Evolutionary conservation across 2,797 vertebrate species (phyloP).

Genomic region (Periophthalmus magnuspinnatus): DNA sequence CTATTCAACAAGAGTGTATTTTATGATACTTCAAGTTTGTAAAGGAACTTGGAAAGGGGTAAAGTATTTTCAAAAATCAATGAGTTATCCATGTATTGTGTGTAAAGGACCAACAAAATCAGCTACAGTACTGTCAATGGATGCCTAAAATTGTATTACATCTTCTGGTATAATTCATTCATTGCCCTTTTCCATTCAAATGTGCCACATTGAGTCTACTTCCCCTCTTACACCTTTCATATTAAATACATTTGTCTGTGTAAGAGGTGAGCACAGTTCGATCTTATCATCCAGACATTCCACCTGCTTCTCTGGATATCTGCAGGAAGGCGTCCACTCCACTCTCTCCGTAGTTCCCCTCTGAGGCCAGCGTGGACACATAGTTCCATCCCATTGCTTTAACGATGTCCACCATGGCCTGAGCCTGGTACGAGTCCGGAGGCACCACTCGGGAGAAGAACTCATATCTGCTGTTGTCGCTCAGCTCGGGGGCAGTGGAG

Average conservation of each 20-base stretch:
- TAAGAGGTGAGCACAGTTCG: not conserved
- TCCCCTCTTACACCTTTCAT: conserved; percentile 18
- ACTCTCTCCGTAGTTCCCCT: conserved; percentile 93
- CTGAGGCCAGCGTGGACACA: conserved; percentile 88
- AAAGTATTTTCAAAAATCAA: not conserved
- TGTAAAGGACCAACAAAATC: not conserved
- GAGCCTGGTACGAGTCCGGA: conserved; percentile 91
- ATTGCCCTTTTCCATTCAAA: not conserved
- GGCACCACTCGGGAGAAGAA: conserved; percentile 94
- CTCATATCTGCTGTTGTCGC: conserved; percentile 89
- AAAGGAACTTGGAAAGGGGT: not conserved
- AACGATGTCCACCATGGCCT: conserved; percentile 93
- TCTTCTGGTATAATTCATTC: not conserved
- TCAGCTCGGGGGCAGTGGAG: conserved; percentile 91
- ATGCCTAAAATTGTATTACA: not conserved
- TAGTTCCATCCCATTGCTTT: conserved; percentile 94
- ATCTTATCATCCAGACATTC: conserved; percentile 10
- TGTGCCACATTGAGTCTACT: conserved; percentile 13
- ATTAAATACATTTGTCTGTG: not conserved
- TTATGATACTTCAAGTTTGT: not conserved
- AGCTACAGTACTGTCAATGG: not conserved
- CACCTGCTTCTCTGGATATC: conserved; percentile 90
- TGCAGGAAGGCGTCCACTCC: conserved; percentile 91
- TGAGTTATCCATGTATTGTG: not conserved
- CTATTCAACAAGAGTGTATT: not conserved